phyloP scores from a whole-genome alignment of 1,140 invertebrate genomes.

The Halictus rubicundus region DNA sequence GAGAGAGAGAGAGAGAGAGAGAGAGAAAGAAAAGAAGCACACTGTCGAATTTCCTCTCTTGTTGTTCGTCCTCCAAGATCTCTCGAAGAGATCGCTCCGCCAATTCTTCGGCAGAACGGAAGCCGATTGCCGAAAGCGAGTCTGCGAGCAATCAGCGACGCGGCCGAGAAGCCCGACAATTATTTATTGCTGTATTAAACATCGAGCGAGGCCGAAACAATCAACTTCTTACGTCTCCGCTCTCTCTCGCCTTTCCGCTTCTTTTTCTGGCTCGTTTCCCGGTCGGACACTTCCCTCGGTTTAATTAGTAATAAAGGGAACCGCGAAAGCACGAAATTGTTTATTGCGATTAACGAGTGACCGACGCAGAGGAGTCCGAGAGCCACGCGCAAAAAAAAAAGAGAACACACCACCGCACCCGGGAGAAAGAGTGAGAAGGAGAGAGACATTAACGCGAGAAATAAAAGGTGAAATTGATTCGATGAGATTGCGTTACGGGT shows the following conservation, averaged over 20 bases:
- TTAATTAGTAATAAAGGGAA: slow-evolving; percentile 28
- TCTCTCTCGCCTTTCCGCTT: not conserved
- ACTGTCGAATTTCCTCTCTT: slow-evolving; percentile 23
- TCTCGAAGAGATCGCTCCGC: not conserved
- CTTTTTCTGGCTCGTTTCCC: not conserved
- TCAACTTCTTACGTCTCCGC: slow-evolving; percentile 4
- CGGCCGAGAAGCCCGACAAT: slow-evolving; percentile 1
- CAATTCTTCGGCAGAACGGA: not conserved
- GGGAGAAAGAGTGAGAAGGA: not conserved
- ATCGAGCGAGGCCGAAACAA: not conserved
- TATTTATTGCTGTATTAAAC: slow-evolving; percentile 28
- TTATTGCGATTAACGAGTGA: slow-evolving; percentile 20
- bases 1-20: slow-evolving; percentile 4
- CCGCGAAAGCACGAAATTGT: slow-evolving; percentile 21
- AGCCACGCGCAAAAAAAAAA: not conserved
- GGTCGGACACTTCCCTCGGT: not conserved
- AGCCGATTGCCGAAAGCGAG: not conserved
- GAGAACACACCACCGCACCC: too few relatives aligned
- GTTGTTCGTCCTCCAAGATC: not conserved
- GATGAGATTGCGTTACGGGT: slow-evolving; percentile 31
- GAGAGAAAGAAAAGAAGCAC: slow-evolving; percentile 12
- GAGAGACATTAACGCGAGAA: slow-evolving; percentile 4
- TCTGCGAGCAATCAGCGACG: slow-evolving; percentile 1
- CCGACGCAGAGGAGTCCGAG: not conserved
- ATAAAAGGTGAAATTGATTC: slow-evolving; percentile 41